A percentile compares a stretch with the other conserved stretches of the same genome.
phyloP scores from a whole-genome alignment of 2,797 vertebrate species.

The Pteronotus mesoamericanus region DNA sequence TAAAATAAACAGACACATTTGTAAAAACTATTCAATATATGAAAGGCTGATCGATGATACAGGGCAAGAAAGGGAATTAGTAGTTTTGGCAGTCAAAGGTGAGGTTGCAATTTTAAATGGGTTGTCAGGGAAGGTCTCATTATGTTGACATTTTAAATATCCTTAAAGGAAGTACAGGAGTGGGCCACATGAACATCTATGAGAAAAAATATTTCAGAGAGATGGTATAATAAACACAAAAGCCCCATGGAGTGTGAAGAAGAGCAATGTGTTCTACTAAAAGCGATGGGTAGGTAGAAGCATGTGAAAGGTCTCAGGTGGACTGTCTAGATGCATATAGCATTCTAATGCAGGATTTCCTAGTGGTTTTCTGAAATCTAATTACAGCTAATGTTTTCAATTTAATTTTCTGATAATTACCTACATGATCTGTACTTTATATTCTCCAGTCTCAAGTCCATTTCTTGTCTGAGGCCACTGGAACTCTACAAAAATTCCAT shows the following conservation, averaged over 20 bases:
- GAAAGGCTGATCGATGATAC: not conserved
- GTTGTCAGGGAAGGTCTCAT: not conserved
- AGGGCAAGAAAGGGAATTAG: not conserved
- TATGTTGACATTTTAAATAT: not conserved
- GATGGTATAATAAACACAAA: not conserved
- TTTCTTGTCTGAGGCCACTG: not conserved
- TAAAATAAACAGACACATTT: not conserved
- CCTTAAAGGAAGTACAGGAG: not conserved
- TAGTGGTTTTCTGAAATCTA: not conserved
- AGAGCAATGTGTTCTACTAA: not conserved
- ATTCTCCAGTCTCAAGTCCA: not conserved
- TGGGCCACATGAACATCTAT: not conserved
- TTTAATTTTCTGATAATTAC: not conserved
- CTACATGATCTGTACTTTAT: not conserved
- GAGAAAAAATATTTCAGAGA: not conserved
- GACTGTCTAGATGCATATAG: not conserved
- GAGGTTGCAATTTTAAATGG: not conserved
- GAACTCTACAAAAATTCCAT: not conserved
- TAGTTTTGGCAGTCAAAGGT: not conserved
- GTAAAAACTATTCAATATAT: not conserved
- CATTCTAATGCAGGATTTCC: not conserved
- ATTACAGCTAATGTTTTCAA: not conserved
- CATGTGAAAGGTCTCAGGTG: not conserved
- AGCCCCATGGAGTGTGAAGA: not conserved
- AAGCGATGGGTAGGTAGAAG: not conserved